phyloP scores from a whole-genome alignment of 2,888 invertebrate species.

The Chironomus riparius region DNA sequence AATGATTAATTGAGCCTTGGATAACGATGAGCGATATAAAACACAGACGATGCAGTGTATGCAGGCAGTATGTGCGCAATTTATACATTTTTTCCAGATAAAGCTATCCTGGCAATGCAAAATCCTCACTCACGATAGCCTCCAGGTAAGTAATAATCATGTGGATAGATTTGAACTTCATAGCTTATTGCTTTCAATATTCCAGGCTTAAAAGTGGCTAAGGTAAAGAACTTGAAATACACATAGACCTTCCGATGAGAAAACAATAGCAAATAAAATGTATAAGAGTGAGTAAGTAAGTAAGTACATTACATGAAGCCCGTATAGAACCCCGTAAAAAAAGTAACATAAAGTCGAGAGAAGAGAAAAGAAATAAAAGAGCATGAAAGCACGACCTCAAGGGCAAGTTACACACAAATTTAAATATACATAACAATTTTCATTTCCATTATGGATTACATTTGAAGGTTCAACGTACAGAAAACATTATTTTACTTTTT shows the following conservation, averaged over 20 bases:
- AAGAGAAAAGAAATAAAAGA: neutral
- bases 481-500: neutral
- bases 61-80: neutral
- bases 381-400: constrained; percentile 16
- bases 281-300: neutral
- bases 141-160: neutral
- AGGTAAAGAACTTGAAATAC: neutral
- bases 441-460: constrained; percentile 11
- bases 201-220: neutral
- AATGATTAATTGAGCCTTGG: constrained; percentile 11
- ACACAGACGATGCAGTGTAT: neutral
- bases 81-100: neutral
- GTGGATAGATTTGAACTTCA: neutral
- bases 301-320: neutral
- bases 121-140: neutral
- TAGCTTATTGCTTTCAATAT: neutral
- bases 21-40: neutral
- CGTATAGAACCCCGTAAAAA: neutral
- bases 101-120: neutral
- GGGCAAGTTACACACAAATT: constrained; percentile 16
- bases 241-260: neutral
- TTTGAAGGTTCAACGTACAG: constrained; percentile 11
- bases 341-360: neutral
- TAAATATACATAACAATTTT: neutral
- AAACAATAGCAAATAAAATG: neutral